Conservation (phyloP, 2,888 invertebrate genomes). For the Drosophila infuscata region DNA sequence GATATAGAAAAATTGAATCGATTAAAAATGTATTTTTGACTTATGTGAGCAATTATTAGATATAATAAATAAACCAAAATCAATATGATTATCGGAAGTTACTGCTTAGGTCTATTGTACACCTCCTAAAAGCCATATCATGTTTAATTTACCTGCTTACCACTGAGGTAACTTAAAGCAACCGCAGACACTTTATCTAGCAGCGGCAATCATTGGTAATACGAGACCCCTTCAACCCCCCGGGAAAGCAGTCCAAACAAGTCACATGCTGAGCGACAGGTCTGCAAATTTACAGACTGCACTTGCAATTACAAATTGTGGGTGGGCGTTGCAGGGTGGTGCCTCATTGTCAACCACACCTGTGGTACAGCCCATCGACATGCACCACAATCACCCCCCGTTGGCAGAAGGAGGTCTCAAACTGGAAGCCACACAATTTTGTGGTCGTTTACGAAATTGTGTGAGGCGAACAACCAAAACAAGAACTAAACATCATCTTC, state of each 20-base stretch:
- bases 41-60: background rate
- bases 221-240: slow-evolving; percentile 34
- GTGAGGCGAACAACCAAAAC: slow-evolving; percentile 7
- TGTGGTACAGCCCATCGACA: background rate
- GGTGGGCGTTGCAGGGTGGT: slow-evolving; percentile 14
- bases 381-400: background rate
- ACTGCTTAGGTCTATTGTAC: background rate
- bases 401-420: slow-evolving; percentile 33
- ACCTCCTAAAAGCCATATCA: background rate
- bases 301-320: slow-evolving; percentile 47
- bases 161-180: slow-evolving; percentile 40
- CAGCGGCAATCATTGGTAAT: slow-evolving; percentile 67
- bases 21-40: background rate
- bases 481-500: slow-evolving; percentile 36
- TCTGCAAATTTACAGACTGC: slow-evolving; percentile 39
- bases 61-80: background rate
- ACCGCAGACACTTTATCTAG: slow-evolving; percentile 64
- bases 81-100: background rate
- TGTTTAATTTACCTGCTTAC: slow-evolving; percentile 1
- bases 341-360: slow-evolving; percentile 35
- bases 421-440: slow-evolving; percentile 72
- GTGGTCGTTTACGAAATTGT: slow-evolving; percentile 42
- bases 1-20: background rate
- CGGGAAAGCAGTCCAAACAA: slow-evolving; percentile 1
- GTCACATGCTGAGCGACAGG: slow-evolving; percentile 33